These are phyloP conservation scores for Torymus tubicola DNA, from an alignment of 2,888 invertebrate species.

Conservation along the genomic window DNA sequence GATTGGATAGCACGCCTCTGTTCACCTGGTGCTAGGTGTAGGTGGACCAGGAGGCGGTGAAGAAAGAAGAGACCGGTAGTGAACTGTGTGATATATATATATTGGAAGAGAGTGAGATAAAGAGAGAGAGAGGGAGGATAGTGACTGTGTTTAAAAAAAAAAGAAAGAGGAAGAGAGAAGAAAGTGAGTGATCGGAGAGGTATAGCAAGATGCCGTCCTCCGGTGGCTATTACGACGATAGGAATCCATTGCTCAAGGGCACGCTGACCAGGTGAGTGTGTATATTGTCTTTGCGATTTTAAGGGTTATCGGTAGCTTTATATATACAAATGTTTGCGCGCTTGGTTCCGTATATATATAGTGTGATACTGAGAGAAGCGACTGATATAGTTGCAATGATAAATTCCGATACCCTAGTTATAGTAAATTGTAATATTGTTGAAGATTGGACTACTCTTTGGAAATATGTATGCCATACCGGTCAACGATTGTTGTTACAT, in stretches of 20 bases:
- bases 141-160: background rate
- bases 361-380: too few relatives aligned
- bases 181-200: slow-evolving; percentile 1
- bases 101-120: too few relatives aligned
- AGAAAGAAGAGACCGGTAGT: background rate
- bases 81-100: background rate
- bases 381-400: too few relatives aligned
- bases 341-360: too few relatives aligned
- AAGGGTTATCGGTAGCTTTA: too few relatives aligned
- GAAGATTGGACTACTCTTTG: too few relatives aligned
- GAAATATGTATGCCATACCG: too few relatives aligned
- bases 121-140: background rate
- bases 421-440: too few relatives aligned
- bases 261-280: slow-evolving; percentile 78
- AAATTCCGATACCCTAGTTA: too few relatives aligned
- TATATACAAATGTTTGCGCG: background rate
- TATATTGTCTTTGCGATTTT: background rate
- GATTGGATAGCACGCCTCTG: background rate
- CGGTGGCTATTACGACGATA: slow-evolving; percentile 78
- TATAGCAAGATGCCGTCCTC: slow-evolving; percentile 68
- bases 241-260: slow-evolving; percentile 80
- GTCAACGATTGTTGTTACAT: too few relatives aligned
- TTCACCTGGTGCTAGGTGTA: background rate
- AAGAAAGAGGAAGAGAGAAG: slow-evolving; percentile 9
- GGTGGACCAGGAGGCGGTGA: background rate